Conservation (phyloP, 35 echinoderm and acorn worm species). For the Ophiothrix spiculata region DNA sequence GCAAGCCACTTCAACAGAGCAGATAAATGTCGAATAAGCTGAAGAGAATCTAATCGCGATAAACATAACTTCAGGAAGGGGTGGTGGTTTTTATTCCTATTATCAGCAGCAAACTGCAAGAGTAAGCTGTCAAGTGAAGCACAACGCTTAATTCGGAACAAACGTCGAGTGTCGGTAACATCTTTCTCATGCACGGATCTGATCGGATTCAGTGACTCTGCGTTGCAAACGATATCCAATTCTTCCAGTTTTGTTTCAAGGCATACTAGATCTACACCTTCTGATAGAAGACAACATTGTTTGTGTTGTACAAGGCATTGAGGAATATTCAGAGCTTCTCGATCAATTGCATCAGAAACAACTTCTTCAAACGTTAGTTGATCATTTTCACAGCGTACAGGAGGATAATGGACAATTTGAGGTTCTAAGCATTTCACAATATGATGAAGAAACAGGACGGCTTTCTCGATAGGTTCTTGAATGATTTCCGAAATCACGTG, state of each 20-base stretch:
- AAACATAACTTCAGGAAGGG: slow-evolving; percentile 26
- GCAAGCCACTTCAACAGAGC: slow-evolving; percentile 21
- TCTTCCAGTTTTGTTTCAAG: slow-evolving; percentile 15
- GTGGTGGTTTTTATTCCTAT: not conserved
- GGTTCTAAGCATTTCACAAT: not conserved
- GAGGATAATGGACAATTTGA: not conserved
- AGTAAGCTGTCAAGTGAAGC: slow-evolving; percentile 20
- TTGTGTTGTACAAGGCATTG: slow-evolving; percentile 20
- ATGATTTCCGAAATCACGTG: too few species aligned
- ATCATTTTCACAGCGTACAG: not conserved
- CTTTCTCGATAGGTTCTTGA: not conserved
- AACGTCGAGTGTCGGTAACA: not conserved
- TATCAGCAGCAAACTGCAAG: not conserved
- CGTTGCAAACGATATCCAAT: not conserved
- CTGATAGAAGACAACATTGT: not conserved
- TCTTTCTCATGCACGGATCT: not conserved
- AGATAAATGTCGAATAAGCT: slow-evolving; percentile 14
- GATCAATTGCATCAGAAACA: too few species aligned
- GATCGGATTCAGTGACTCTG: not conserved
- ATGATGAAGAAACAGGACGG: not conserved
- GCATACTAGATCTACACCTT: not conserved
- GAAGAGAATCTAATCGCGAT: not conserved
- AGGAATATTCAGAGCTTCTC: not conserved
- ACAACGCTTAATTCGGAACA: not conserved
- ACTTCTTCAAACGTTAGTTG: too few species aligned